Conservation (phyloP, 1,140 invertebrate species). For the Parasteatoda tepidariorum region DNA sequence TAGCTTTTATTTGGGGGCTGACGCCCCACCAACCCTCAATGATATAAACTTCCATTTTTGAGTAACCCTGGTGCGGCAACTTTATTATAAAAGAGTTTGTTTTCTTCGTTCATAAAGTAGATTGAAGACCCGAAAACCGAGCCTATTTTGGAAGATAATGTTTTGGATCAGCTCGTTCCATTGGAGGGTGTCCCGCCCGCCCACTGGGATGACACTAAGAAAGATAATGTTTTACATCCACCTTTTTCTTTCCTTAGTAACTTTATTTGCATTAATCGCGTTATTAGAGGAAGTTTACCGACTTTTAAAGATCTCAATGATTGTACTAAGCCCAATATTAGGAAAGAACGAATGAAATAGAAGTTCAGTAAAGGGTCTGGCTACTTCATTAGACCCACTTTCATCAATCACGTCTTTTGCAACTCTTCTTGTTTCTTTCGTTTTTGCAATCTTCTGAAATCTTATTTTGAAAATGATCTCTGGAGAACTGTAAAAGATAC, state of each 20-base stretch:
- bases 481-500: too few species aligned
- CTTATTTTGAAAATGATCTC: too few species aligned
- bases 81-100: conserved; percentile 53
- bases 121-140: too few species aligned
- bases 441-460: too few species aligned
- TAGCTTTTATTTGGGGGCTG: conserved; percentile 32
- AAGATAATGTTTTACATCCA: conserved; percentile 45
- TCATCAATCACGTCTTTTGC: conserved; percentile 24
- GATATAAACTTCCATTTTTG: conserved; percentile 54
- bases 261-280: conserved; percentile 57
- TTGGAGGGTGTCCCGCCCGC: conserved; percentile 24
- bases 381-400: conserved; percentile 12
- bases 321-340: too few species aligned
- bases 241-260: conserved; percentile 32
- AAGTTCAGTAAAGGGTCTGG: not conserved
- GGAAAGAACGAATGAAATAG: too few species aligned
- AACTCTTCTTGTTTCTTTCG: too few species aligned
- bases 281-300: conserved; percentile 41
- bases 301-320: conserved; percentile 25
- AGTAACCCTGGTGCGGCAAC: conserved; percentile 9
- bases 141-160: conserved; percentile 5
- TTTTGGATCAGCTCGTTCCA: conserved; percentile 9
- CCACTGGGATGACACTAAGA: conserved; percentile 40
- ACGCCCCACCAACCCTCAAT: not conserved
- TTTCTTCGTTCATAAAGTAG: conserved; percentile 37